Evolutionary conservation across 2,797 vertebrate species (phyloP).

Genomic region (Hozukius guyotensis): DNA sequence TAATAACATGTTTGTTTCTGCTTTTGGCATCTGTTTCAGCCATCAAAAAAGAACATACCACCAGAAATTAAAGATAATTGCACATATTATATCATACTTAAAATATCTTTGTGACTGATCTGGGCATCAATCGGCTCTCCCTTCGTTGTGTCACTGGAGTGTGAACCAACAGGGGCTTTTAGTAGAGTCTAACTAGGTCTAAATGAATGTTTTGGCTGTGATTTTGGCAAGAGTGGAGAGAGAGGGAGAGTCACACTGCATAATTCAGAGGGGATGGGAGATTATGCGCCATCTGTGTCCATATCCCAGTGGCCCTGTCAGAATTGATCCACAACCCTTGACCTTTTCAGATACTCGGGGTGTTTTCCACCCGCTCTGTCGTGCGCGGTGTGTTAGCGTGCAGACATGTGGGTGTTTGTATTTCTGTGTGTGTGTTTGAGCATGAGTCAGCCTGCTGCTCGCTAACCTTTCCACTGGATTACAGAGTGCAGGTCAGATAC

Average conservation of each 20-base stretch:
- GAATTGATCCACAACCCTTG: conserved; percentile 77
- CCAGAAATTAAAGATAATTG: neutral
- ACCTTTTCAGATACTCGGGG: conserved; percentile 65
- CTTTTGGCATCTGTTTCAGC: neutral
- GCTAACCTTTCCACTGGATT: conserved; percentile 70
- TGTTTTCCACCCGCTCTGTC: conserved; percentile 49
- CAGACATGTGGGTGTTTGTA: conserved; percentile 51
- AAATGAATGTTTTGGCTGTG: conserved; percentile 51
- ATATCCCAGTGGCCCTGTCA: conserved; percentile 73
- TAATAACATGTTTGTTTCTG: neutral
- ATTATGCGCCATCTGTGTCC: conserved; percentile 78
- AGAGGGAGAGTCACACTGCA: conserved; percentile 46
- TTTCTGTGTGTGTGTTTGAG: conserved; percentile 46
- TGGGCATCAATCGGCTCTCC: neutral
- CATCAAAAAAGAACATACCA: neutral
- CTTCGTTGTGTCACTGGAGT: neutral
- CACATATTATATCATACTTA: neutral
- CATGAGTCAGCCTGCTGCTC: conserved; percentile 64
- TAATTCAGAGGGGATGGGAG: conserved; percentile 74
- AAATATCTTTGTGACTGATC: neutral
- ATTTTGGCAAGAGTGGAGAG: conserved; percentile 36
- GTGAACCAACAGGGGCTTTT: conserved; percentile 23
- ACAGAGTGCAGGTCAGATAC: conserved; percentile 56
- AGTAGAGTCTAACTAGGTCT: conserved; percentile 40
- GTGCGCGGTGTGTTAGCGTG: conserved; percentile 28